Conservation (phyloP, 2,888 invertebrate genomes). For the Sceliomorpha sp. region DNA sequence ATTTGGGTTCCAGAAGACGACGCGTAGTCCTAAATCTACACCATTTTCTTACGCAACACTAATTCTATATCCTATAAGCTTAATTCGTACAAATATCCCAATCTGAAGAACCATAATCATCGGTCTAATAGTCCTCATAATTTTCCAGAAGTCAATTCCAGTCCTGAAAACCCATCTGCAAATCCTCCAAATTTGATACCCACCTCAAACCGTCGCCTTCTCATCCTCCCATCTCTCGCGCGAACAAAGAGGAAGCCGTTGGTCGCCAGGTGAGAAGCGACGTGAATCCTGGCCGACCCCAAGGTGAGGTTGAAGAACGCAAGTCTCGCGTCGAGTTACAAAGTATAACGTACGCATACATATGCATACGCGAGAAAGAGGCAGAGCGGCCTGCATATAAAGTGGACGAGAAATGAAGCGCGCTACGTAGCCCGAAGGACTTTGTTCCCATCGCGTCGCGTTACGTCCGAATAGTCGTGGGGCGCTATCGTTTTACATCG, state of each 20-base stretch:
- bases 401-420: constrained; percentile 77
- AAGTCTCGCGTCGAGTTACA: constrained; percentile 28
- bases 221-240: constrained; percentile 34
- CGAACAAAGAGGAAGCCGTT: constrained; percentile 45
- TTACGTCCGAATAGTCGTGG: constrained; percentile 61
- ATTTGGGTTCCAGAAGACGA: no score
- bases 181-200: no score
- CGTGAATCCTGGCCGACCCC: constrained; percentile 22
- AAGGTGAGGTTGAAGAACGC: constrained; percentile 17
- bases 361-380: constrained; percentile 47
- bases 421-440: constrained; percentile 61
- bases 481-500: constrained; percentile 64
- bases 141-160: no score
- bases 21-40: no score
- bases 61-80: no score
- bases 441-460: constrained; percentile 59
- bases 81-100: no score
- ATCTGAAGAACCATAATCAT: no score
- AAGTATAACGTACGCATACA: constrained; percentile 28
- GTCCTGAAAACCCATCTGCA: no score
- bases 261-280: constrained; percentile 34
- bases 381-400: constrained; percentile 76
- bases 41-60: no score
- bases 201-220: constrained; percentile 3
- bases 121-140: no score